Evolutionary conservation across 2,888 invertebrate species (phyloP), one percentile per base, ranked within the genome.

Genomic region (Dioctria rufipes): DNA sequence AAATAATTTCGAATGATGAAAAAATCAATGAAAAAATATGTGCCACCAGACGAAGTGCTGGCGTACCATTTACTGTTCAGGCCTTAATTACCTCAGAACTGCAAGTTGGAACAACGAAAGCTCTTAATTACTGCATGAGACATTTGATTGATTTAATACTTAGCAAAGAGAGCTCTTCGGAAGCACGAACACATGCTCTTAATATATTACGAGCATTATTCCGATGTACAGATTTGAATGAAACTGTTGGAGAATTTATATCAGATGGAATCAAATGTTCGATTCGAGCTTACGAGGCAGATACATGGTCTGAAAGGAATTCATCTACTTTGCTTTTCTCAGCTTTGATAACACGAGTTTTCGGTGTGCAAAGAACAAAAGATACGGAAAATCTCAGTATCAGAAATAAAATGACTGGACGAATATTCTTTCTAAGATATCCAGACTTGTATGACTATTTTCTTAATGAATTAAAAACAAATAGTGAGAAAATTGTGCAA

Each of bases 31-130:
- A 86, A 3, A 92, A 92, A 86, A 88, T 95, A 11, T 95, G 95
- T 86, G 92, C 96, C 4, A 98, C 98, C 0, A 90, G 98, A 39
- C 91, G 98, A 82, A 97, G 98, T 88, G 98, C 98, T 9, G 99
- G 98, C 0, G 91, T 99, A 79, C 98, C 98, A 0, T 98, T 95
- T 87, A 94, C 98, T 91, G 93, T 91, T 65, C 90, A 96, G 93
- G 95, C 95, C 0, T 88, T 97, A 43, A 91, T 96, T 4, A 92
- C 93, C 5, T 93, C 95, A 0, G 95, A 96, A 87, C 91, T 94
- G 5, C 90, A 91, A 83, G 90, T 92, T n/a, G 90, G 91, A 78
- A 91, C 92, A 81, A 88, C 90, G 0, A 88, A 88, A n/a, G 89
- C 91, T 77, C 91, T 95, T 83, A 90, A 91, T 81, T 86, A 87